Percentiles rank a stretch among this genome's conserved stretches.
These are phyloP conservation scores for Liparis tanakae DNA, from an alignment of 2,797 vertebrate species.

Conservation along the genomic window DNA sequence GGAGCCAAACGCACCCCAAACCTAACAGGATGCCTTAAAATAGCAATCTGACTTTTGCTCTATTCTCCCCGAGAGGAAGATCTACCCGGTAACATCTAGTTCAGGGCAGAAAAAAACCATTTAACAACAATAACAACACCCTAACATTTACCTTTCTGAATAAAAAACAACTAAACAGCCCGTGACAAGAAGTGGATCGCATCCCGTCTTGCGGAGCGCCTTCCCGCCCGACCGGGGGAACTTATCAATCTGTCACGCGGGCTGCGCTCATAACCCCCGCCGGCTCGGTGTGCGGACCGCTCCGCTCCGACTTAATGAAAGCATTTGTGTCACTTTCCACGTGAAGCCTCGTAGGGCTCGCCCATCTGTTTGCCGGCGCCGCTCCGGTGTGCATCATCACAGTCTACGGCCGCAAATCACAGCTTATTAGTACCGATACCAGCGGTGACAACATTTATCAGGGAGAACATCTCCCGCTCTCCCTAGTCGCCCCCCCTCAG, in stretches of 20 bases:
- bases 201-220: neutral
- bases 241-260: conserved; percentile 17
- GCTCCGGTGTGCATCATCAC: conserved; percentile 59
- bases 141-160: neutral
- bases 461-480: conserved; percentile 66
- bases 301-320: conserved; percentile 42
- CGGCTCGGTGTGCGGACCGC: conserved; percentile 18
- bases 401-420: conserved; percentile 69
- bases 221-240: conserved; percentile 4
- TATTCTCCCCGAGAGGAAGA: neutral
- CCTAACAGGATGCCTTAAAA: neutral
- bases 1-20: neutral
- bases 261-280: conserved; percentile 27
- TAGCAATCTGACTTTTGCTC: neutral
- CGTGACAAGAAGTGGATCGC: neutral
- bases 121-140: too few relatives aligned
- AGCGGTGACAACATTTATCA: conserved; percentile 79
- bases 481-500: conserved; percentile 74
- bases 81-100: neutral
- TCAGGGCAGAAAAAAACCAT: neutral
- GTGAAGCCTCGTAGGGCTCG: conserved; percentile 53
- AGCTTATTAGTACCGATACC: conserved; percentile 76
- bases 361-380: conserved; percentile 56
- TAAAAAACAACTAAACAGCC: neutral
- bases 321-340: conserved; percentile 55